Base-by-base conservation (phyloP, 1,140 invertebrate genomes). In the Nixonia krombeini region DNA sequence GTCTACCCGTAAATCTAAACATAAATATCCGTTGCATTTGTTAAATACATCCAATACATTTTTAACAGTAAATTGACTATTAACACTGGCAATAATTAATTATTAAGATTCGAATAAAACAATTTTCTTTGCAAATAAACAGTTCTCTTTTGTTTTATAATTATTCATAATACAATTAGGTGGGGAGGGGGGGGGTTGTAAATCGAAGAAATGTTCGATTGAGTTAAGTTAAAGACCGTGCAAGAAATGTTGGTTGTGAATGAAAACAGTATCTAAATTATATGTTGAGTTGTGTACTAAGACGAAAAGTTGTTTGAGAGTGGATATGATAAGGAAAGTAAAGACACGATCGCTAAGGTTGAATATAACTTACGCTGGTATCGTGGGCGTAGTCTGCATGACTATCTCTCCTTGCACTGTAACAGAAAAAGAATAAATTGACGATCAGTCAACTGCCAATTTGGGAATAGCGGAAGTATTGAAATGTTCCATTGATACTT, bases 351-450 rank as follows among this genome's bases (percentile, higher is more conserved):
- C 13, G 31, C 47, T 40, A 18, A 44, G 18, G 18, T 69, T 45
- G 23, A 62, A 40, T 58, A 49, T 51, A 72, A 83, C 81, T 85
- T 72, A 85, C 84, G 72, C 61, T 79, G 83, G 83, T 74, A 83
- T 72, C 59, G 75, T 76, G 41, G 84, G 81, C 49, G 82, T 78
- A 45, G 80, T 70, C 71, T 83, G 81, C 73, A 83, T 82, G 55
- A 84, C 71, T 57, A 85, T 78, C 63, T 85, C 84, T 52, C 84
- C 82, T 83, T 85, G 83, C 37, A 85, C 84, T 85, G 73, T 9
- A 76, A 73, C 55, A 35, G 70, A 50, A 67, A 59, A 66, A 67
- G 47, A 62, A 63, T 63, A 45, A 58, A 63, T 62, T 58, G 49
- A 62, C 56, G 52, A 51, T 67, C 51, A 67, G 64, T 66, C 42